Percentiles rank a stretch among this genome's conserved stretches.
phyloP scores from a whole-genome alignment of 2,888 invertebrate species.

The Zaprionus lineosus region DNA sequence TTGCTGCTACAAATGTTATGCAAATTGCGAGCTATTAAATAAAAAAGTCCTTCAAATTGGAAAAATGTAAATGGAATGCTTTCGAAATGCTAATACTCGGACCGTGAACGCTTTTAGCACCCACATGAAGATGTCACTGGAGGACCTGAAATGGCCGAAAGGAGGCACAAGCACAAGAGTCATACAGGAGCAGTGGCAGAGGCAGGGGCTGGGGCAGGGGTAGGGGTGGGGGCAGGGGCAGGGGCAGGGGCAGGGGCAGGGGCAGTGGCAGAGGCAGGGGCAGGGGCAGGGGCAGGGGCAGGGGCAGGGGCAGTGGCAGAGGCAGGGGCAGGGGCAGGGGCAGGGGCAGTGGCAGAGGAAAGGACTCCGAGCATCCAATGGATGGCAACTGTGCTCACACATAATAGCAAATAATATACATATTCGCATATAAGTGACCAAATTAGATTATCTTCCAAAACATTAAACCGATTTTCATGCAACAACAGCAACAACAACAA shows the following conservation, averaged over 20 bases:
- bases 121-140: constrained; percentile 16
- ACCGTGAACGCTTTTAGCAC: constrained; percentile 36
- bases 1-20: constrained; percentile 45
- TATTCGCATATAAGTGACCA: constrained; percentile 83
- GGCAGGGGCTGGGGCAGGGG: too few species aligned
- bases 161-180: too few species aligned
- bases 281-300: too few species aligned
- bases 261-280: too few species aligned
- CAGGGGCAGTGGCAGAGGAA: not conserved
- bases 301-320: too few species aligned
- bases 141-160: not conserved
- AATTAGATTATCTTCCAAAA: constrained; percentile 83
- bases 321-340: too few species aligned
- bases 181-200: too few species aligned
- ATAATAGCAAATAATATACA: constrained; percentile 78
- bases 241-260: too few species aligned
- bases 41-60: constrained; percentile 64
- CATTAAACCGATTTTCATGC: constrained; percentile 80
- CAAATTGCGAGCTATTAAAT: constrained; percentile 70
- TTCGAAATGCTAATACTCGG: constrained; percentile 66
- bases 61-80: constrained; percentile 75
- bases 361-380: not conserved
- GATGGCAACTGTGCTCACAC: constrained; percentile 45
- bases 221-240: too few species aligned
- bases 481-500: constrained; percentile 25